phyloP scores from a whole-genome alignment of 2,113 vertebrate genomes.

The Eudorcas thomsonii region DNA sequence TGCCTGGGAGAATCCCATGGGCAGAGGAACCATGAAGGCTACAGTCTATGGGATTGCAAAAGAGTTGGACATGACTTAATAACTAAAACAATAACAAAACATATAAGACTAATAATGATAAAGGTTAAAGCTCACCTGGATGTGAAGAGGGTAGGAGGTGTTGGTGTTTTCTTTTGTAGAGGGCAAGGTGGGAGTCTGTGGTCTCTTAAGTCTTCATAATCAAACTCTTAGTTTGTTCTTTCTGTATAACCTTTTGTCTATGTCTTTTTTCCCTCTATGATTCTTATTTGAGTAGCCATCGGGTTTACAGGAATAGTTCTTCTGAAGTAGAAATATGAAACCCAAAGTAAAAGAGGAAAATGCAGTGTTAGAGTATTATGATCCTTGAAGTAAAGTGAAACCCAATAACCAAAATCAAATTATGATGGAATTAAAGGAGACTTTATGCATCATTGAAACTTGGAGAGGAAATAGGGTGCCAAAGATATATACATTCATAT shows the following conservation, averaged over 20 bases:
- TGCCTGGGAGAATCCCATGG: neutral
- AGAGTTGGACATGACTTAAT: neutral
- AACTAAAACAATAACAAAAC: neutral
- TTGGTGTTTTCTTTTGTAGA: neutral
- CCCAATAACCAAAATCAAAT: neutral
- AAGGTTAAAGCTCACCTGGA: neutral
- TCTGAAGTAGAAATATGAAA: neutral
- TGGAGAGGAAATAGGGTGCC: neutral
- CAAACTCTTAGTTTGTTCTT: neutral
- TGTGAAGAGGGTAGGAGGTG: neutral
- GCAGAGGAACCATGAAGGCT: neutral
- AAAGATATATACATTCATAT: neutral
- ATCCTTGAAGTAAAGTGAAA: neutral
- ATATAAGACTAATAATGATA: neutral
- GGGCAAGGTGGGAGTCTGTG: neutral
- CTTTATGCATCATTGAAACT: neutral
- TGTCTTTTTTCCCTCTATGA: neutral
- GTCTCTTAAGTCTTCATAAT: neutral
- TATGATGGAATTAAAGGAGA: neutral
- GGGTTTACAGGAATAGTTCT: neutral
- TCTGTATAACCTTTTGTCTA: neutral
- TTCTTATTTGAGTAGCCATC: neutral
- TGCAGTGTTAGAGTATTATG: neutral
- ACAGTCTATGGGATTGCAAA: neutral
- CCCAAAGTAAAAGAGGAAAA: neutral